Evolutionary conservation across 2,113 vertebrate genomes (phyloP).

Genomic region (Chloropsis hardwickii): DNA sequence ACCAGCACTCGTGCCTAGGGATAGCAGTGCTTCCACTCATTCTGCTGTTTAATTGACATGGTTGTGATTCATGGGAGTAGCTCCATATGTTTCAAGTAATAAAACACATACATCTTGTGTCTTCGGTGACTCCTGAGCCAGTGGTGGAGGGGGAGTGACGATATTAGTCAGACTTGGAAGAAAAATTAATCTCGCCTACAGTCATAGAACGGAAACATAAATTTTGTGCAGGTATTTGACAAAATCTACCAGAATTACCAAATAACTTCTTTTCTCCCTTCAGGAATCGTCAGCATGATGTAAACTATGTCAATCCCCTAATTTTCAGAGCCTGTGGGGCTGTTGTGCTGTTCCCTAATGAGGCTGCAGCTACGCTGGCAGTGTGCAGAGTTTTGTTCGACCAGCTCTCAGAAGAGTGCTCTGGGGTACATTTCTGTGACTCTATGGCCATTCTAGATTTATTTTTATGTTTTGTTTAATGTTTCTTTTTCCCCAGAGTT

Average conservation of each 20-base stretch:
- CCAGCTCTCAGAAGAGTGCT: not conserved
- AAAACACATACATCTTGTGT: slow-evolving; percentile 6
- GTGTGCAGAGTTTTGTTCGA: accelerated
- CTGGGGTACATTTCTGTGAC: not conserved
- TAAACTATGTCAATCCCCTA: not conserved
- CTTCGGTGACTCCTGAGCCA: not conserved
- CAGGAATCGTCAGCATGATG: not conserved
- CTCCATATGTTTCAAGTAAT: slow-evolving; percentile 11
- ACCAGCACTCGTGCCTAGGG: accelerated
- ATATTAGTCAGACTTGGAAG: not conserved
- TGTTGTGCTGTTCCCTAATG: not conserved
- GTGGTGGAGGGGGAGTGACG: not conserved
- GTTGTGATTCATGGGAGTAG: not conserved
- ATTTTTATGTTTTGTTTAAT: not conserved
- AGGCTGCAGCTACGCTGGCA: not conserved
- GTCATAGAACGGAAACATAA: not conserved
- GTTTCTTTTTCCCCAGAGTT: not conserved
- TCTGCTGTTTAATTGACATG: not conserved
- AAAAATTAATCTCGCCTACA: not conserved
- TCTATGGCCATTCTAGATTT: not conserved
- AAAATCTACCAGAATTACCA: not conserved
- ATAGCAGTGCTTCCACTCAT: not conserved
- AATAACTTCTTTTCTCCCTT: not conserved
- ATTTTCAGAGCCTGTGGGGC: not conserved
- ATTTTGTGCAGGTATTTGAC: not conserved